Base-by-base conservation (phyloP, 1,140 invertebrate species). In the Brachystomella parvula region DNA sequence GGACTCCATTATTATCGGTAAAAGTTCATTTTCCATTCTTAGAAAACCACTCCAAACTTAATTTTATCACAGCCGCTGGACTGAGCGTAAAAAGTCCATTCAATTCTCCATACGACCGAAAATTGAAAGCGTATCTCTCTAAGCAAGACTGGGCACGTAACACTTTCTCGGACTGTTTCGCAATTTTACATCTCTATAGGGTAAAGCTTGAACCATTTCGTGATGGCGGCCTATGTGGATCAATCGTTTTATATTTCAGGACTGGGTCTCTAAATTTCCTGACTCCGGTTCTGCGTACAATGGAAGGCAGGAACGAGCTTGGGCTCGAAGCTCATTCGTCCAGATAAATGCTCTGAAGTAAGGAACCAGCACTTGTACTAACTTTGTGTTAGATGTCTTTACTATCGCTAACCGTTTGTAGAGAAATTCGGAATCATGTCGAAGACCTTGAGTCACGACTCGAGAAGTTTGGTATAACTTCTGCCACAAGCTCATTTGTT, bases 1-100 rank as follows among this genome's bases (percentile, higher is more conserved):
- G 28, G 93, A 96, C 69, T 81, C 85, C 9, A 84, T 97, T 47
- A 88, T 94, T 61, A 95, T 97, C 76, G 92, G 89, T 90, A 77
- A 79, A 68, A 19, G 15, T 17, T 17, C 1, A 61, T 30, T 39
- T 47, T 2, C 9, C 24, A 35, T 57, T 64, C 15, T 30, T 35
- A 1, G 6, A 9, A 39, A 39, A 39, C 19, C 6, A 33, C 32
- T 63, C 44, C 24, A 28, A 39, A 26, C 24, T 76, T 29, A 61
- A 74, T 65, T 57, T 67, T 65, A 66, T 62, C 64, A 63, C 67
- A 87, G 88, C 84, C 70, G 89, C 91, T 63, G 86, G 87, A 6
- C 82, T 96, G 78, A 86, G 86, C 1, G 81, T 89, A 1, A 92
- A 89, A 73, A 89, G 85, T 73, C 80, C 96, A 53, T 96, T 94